These are phyloP conservation scores for Sinopyrophorus schimmeli DNA, from an alignment of 2,888 invertebrate species.

Conservation along the genomic window DNA sequence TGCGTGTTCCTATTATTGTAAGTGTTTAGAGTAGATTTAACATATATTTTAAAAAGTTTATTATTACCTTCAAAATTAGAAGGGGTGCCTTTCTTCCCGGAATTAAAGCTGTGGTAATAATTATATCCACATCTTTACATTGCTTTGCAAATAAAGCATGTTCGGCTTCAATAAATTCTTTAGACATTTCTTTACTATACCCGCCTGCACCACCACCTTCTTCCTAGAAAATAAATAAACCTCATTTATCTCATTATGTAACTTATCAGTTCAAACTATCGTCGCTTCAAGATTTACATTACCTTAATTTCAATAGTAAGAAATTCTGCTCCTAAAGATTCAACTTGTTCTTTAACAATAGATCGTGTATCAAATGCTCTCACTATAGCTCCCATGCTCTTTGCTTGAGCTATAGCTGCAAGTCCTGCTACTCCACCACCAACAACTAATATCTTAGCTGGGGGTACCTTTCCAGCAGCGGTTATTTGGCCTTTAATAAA, in stretches of 20 bases:
- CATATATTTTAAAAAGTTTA: no score
- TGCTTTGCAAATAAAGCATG: conserved; percentile 85
- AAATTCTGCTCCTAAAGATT: conserved; percentile 87
- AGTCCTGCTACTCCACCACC: conserved; percentile 91
- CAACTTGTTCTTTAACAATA: conserved; percentile 81
- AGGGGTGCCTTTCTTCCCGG: conserved; percentile 84
- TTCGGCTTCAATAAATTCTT: conserved; percentile 84
- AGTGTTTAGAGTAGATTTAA: conserved; percentile 1
- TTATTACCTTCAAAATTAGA: conserved; percentile 72
- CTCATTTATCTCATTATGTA: no score
- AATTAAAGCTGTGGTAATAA: conserved; percentile 88
- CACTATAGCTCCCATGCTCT: conserved; percentile 87
- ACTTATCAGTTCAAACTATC: no score
- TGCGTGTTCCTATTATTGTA: conserved; percentile 66
- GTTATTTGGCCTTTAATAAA: conserved; percentile 77
- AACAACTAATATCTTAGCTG: conserved; percentile 84
- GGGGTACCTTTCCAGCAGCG: conserved; percentile 86
- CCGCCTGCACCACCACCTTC: conserved; percentile 74
- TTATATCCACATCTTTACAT: conserved; percentile 80
- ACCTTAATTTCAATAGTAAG: conserved; percentile 77
- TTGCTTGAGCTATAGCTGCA: conserved; percentile 83
- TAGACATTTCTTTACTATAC: conserved; percentile 85
- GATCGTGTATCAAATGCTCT: conserved; percentile 85
- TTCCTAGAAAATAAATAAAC: conserved; percentile 57
- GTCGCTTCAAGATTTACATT: conserved; percentile 18